Conservation (phyloP, 1,140 invertebrate genomes). For the Diabrotica undecimpunctata region DNA sequence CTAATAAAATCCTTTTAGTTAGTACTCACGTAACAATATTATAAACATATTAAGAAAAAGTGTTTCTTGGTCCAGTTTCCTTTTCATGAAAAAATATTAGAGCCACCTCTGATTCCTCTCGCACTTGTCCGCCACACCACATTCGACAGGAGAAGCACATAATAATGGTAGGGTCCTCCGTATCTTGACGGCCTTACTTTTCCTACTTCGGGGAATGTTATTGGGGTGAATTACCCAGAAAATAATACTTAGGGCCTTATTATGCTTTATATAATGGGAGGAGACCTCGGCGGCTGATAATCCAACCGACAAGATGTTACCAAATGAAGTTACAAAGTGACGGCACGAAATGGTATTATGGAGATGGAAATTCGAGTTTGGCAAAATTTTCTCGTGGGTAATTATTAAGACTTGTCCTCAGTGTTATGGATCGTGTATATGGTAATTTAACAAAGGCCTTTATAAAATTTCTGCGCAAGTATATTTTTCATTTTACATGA, state of each 20-base stretch:
- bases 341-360: conserved; percentile 8
- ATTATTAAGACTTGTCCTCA: neutral
- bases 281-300: conserved; percentile 13
- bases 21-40: too few relatives aligned
- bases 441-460: too few relatives aligned
- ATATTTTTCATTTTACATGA: too few relatives aligned
- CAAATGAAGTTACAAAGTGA: conserved; percentile 12
- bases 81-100: neutral
- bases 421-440: too few relatives aligned
- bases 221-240: conserved; percentile 21
- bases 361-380: conserved; percentile 6
- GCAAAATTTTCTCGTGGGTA: neutral
- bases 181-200: conserved; percentile 15
- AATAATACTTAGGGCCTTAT: conserved; percentile 23
- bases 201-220: conserved; percentile 16
- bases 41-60: too few relatives aligned
- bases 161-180: conserved; percentile 9
- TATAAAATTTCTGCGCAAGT: too few relatives aligned
- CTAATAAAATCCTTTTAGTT: too few relatives aligned
- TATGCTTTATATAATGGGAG: conserved; percentile 20
- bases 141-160: conserved; percentile 15
- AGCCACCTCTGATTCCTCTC: neutral
- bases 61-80: too few relatives aligned
- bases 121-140: conserved; percentile 1
- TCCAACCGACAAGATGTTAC: conserved; percentile 15